Evolutionary conservation across 92 coral and sea anemone species (phyloP), one percentile per base, ranked within the genome.

Genomic region (Heliopora coerulea): DNA sequence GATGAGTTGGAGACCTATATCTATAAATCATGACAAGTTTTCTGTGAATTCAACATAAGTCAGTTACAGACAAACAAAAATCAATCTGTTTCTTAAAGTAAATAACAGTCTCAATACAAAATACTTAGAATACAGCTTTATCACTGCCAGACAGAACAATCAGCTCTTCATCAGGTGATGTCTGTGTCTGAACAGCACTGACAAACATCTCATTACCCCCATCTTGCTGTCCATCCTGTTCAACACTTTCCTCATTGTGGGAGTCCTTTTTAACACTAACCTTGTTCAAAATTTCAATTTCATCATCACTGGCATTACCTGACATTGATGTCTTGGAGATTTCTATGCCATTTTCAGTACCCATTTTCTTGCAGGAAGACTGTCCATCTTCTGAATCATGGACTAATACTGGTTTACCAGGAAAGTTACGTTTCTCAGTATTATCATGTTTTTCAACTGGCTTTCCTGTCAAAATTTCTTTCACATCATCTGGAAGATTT

Each of bases 91-190:
- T n/a, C n/a, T n/a, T n/a, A n/a, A n/a, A n/a, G n/a, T n/a, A n/a
- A n/a, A n/a, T n/a, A n/a, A n/a, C n/a, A n/a, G n/a, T n/a, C n/a
- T n/a, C n/a, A n/a, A n/a, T n/a, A n/a, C n/a, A n/a, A n/a, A n/a
- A n/a, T n/a, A n/a, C n/a, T 34, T 79, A 91, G 75, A 93, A 93
- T 17, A 87, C 79, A 83, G 91, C 88, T 56, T 93, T 88, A 15
- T 87, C 98, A 62, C 83, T 90, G 62, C 88, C 88, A 17, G 96
- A 93, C 35, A 90, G 70, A 24, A 93, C 96, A 78, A 93, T 84
- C n/a, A 93, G 80, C 44, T 93, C 96, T 57, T 93, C 98, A 24
- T 88, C 96, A 20, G 88, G 80, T 23, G 28, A 23, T 23, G 61
- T 13, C 41, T 86, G 84, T 24, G 86, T 75, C 0, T 66, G 82